These are phyloP conservation scores for Neosilurus hyrtlii DNA, from an alignment of 2,797 vertebrate species.

Conservation along the genomic window DNA sequence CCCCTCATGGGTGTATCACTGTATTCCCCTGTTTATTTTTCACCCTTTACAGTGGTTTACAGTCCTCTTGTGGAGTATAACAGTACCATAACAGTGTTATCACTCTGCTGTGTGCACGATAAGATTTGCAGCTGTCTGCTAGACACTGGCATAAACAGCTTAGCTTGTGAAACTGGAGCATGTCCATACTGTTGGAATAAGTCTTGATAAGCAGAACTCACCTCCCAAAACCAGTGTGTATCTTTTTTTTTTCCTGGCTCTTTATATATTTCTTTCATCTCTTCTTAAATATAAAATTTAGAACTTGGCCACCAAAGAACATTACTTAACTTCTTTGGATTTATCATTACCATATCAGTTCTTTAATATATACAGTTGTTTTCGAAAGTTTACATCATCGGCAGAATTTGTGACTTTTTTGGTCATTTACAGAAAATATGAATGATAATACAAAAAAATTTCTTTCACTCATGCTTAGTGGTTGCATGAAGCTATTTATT, in stretches of 20 bases:
- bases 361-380: background rate
- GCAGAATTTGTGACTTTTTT: too few relatives aligned
- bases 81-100: conserved; percentile 64
- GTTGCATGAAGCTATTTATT: too few relatives aligned
- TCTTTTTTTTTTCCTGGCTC: conserved; percentile 36
- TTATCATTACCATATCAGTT: background rate
- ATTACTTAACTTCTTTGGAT: background rate
- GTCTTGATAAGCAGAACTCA: conserved; percentile 56
- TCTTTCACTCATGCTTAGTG: too few relatives aligned
- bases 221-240: conserved; percentile 40
- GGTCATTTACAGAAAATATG: too few relatives aligned
- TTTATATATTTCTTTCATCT: conserved; percentile 3
- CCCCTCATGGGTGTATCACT: conserved; percentile 18
- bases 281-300: background rate
- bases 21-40: conserved; percentile 35
- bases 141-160: conserved; percentile 69
- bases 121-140: conserved; percentile 68
- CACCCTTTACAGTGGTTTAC: conserved; percentile 44
- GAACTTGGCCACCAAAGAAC: background rate
- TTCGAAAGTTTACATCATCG: too few relatives aligned
- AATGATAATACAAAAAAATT: too few relatives aligned
- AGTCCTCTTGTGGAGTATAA: conserved; percentile 50
- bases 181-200: conserved; percentile 53
- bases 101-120: conserved; percentile 58
- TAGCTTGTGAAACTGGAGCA: conserved; percentile 63